phyloP scores from a whole-genome alignment of 2,113 vertebrate genomes.

The Dolichotis patagonum region DNA sequence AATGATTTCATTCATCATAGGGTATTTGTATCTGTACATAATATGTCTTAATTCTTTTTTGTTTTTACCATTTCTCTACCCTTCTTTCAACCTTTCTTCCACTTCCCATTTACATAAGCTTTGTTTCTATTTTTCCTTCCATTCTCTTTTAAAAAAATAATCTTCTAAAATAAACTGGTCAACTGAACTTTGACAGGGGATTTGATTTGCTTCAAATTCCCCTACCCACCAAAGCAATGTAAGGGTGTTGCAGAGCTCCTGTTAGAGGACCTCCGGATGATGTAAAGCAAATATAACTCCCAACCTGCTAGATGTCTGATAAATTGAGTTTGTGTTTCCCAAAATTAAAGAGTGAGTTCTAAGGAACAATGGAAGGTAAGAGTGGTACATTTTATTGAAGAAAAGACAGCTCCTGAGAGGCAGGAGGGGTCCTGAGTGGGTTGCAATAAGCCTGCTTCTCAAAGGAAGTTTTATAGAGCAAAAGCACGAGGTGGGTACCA shows the following conservation, averaged over 20 bases:
- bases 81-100: not conserved
- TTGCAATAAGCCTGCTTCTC: not conserved
- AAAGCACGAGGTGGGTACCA: not conserved
- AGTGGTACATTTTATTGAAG: not conserved
- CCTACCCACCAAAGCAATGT: not conserved
- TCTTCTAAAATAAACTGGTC: slow-evolving; percentile 2
- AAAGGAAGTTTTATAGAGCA: not conserved
- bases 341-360: not conserved
- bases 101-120: not conserved
- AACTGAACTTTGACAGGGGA: not conserved
- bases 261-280: not conserved
- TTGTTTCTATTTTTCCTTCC: not conserved
- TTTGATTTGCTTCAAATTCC: slow-evolving; percentile 18
- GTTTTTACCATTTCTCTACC: not conserved
- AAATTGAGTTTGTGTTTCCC: not conserved
- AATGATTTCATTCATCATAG: not conserved
- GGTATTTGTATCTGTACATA: not conserved
- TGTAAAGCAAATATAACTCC: not conserved
- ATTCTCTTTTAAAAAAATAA: not conserved
- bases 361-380: not conserved
- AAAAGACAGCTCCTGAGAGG: not conserved
- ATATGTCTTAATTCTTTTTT: not conserved
- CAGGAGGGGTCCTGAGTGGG: not conserved
- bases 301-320: not conserved
- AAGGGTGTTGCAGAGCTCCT: not conserved